These are phyloP conservation scores for Coelopa frigida DNA, from an alignment of 1,140 invertebrate species.

Conservation along the genomic window DNA sequence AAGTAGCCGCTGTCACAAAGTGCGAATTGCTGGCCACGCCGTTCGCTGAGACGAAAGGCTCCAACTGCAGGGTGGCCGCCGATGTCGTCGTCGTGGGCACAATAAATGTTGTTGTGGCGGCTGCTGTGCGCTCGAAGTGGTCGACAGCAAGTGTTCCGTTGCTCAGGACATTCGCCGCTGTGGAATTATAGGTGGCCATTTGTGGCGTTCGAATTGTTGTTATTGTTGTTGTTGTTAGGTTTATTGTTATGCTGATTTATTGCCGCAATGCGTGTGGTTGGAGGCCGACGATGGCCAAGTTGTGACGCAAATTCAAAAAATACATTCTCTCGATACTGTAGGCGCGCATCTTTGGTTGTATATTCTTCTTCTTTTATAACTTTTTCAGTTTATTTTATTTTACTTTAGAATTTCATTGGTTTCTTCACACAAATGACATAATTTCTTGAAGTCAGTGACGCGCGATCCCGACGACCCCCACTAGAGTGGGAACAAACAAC, in stretches of 20 bases:
- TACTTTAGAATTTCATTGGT: too few species aligned
- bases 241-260: constrained; percentile 2
- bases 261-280: background rate
- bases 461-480: too few species aligned
- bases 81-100: constrained; percentile 28
- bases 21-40: constrained; percentile 16
- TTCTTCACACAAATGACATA: too few species aligned
- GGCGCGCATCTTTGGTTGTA: constrained; percentile 18
- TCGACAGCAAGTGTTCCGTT: background rate
- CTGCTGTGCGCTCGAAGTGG: constrained; percentile 13
- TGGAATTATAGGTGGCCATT: background rate
- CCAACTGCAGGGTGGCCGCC: constrained; percentile 21
- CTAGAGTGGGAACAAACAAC: too few species aligned
- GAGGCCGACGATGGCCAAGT: constrained; percentile 8
- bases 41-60: constrained; percentile 16
- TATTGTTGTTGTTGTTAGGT: background rate
- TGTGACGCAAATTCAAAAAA: constrained; percentile 23
- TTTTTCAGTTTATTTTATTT: too few species aligned
- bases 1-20: constrained; percentile 22
- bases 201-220: background rate
- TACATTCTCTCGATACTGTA: constrained; percentile 18
- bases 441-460: too few species aligned
- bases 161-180: background rate
- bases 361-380: too few species aligned
- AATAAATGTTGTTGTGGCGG: constrained; percentile 28